Percentiles rank a stretch among this genome's conserved stretches.
Conservation (phyloP, 2,797 vertebrate species). For the Xenops minutus region DNA sequence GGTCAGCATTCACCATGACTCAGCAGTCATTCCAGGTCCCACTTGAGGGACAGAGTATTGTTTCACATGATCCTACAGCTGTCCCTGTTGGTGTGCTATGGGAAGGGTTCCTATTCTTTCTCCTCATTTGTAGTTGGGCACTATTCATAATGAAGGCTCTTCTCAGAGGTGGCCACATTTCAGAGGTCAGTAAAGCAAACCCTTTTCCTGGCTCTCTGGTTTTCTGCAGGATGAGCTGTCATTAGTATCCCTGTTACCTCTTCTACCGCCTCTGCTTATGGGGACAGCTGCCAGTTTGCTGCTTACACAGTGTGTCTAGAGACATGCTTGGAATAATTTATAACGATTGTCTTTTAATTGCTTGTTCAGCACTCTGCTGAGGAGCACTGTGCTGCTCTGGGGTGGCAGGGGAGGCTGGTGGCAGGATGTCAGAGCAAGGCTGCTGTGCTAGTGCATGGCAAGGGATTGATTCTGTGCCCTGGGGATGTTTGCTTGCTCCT, state of each 20-base stretch:
- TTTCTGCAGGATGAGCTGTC: not conserved
- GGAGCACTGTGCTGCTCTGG: not conserved
- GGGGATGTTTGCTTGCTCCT: conserved; percentile 24
- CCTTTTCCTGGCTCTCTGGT: not conserved
- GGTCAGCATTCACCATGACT: not conserved
- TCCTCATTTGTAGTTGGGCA: not conserved
- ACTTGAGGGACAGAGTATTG: not conserved
- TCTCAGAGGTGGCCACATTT: not conserved
- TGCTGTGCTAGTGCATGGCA: not conserved
- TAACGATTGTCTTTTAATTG: conserved; percentile 21
- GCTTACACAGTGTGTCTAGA: not conserved
- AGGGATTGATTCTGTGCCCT: not conserved
- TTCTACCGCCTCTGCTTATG: not conserved
- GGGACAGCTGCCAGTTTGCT: not conserved
- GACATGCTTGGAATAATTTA: conserved; percentile 9
- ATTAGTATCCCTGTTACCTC: not conserved
- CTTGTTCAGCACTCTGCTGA: not conserved
- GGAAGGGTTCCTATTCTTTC: not conserved
- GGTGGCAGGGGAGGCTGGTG: not conserved
- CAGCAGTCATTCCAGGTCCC: not conserved
- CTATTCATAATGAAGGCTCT: not conserved
- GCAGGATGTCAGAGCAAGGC: not conserved
- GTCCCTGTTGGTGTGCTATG: not conserved
- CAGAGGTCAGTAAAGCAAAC: not conserved
- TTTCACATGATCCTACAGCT: not conserved